A percentile compares a stretch with the other conserved stretches of the same genome.
These are phyloP conservation scores for Helarctos malayanus DNA, from an alignment of 2,797 vertebrate species.

Conservation along the genomic window DNA sequence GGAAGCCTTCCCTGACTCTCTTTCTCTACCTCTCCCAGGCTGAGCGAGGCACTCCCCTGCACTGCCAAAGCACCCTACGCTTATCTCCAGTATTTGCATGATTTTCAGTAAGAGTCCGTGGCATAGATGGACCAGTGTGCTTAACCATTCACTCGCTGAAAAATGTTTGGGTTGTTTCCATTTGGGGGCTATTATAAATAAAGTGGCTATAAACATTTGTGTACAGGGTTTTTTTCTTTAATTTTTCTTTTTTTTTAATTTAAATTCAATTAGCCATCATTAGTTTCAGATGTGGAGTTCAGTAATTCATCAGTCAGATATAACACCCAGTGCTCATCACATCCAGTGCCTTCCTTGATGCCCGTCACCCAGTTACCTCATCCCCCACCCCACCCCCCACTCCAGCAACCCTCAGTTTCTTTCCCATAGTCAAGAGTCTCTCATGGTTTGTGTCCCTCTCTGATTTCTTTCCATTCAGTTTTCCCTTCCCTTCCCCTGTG, in stretches of 20 bases:
- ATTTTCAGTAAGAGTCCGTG: background rate
- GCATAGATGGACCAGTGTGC: background rate
- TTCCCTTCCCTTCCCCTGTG: no score
- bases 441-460: no score
- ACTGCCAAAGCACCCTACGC: background rate
- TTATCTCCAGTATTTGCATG: background rate
- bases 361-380: no score
- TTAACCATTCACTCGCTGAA: background rate
- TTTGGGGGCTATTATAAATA: background rate
- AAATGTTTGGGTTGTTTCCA: constrained; percentile 42
- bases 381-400: no score
- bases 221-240: background rate
- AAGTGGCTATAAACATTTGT: background rate
- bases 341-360: no score
- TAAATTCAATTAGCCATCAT: no score
- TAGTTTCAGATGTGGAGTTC: no score
- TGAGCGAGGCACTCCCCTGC: background rate
- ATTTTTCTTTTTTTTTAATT: background rate
- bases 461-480: no score
- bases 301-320: no score
- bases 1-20: background rate
- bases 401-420: no score
- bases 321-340: no score
- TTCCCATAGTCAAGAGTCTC: no score
- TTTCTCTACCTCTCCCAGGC: background rate